Evolutionary conservation across 2,888 invertebrate genomes (phyloP), one percentile per base, ranked within the genome.

Genomic region (Lapara coniferarum): DNA sequence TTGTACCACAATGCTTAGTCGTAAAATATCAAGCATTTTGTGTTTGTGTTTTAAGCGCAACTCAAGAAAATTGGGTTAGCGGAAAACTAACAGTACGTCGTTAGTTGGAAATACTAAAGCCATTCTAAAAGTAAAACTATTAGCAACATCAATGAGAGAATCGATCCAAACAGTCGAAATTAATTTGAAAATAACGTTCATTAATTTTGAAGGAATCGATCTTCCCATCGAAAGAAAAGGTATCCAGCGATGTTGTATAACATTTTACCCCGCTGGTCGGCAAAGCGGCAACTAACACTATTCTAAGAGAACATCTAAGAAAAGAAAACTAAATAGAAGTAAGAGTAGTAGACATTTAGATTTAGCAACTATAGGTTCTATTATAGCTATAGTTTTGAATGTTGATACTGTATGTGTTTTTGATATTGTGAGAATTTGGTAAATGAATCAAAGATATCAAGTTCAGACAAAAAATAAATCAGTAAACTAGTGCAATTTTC

Each of bases 251-350:
- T 82, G 81, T 77, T 75, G 76, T 81, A 80, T 83, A 75, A 78
- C 70, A 77, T 75, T 74, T 76, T 81, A 81, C 79, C 83, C 85
- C 83, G 89, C 91, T 89, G 89, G 89, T 88, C 85, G 85, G 89
- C 89, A 85, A 91, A 93, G 92, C 92, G 87, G 89, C 80, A 79
- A 79, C 84, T 88, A 85, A 74, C 74, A 78, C 75, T 80, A 81
- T 77, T 76, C 78, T 75, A 80, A 76, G 78, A 81, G 80, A 83
- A 83, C 79, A 77, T 86, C 82, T 86, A 82, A 70, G 78, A 78
- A 75, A 77, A 79, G 69, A 68, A 74, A 73, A 77, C 73, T 77
- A 76, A 76, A 79, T 73, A 78, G 72, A 71, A 76, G 75, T 75
- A 76, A 75, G 78, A 77, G 75, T 77, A 78, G 75, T 72, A 73